Evolutionary conservation across 2,888 invertebrate genomes (phyloP), one percentile per base, ranked within the genome.

Genomic region (Creontiades dilutus): DNA sequence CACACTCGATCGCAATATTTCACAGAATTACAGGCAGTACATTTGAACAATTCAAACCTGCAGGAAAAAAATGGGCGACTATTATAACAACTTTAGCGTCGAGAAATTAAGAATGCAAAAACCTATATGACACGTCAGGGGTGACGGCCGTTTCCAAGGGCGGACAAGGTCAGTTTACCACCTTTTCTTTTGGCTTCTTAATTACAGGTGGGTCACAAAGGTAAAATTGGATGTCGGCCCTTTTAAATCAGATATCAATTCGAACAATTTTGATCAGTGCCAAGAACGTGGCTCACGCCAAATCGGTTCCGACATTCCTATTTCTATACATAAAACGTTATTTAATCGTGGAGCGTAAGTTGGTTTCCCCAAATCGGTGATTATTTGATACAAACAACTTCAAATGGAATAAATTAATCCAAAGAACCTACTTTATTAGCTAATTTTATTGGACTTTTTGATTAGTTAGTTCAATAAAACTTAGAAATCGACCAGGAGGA

Each of bases 1-100:
- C 98, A 98, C 57, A 93, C 93, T 86, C 95, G 95, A 91, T 96
- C 96, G 93, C 98, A 98, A 92, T 98, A 98, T 93, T 96, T 95
- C 0, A 97, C 96, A 92, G 96, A 96, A 89, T 96, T 95, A 93
- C 98, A 98, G 86, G 95, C 96, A 0, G 97, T 96, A 93, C 98
- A 98, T 94, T 97, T 97, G 46, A 95, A 94, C 84, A 97, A 94
- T 92, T 96, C 95, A 84, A 94, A 94, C 92, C 97, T 97, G 93
- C 92, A 94, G 52, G 9, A 76, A 46, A 90, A 90, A 90, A 52
- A 16, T 16, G 7, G 37, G 7, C 7, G 37, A 37, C 37, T 37
- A 37, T 37, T 37, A 37, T 7, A 4, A 37, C 37, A 37, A 37
- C 2, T 2, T 37, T 37, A 7, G 37, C 37, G 2, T 4, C 3